A percentile compares a stretch with the other conserved stretches of the same genome.
These are phyloP conservation scores for Romanogobio albipinnatus DNA, from an alignment of 2,113 vertebrate genomes.

Conservation along the genomic window DNA sequence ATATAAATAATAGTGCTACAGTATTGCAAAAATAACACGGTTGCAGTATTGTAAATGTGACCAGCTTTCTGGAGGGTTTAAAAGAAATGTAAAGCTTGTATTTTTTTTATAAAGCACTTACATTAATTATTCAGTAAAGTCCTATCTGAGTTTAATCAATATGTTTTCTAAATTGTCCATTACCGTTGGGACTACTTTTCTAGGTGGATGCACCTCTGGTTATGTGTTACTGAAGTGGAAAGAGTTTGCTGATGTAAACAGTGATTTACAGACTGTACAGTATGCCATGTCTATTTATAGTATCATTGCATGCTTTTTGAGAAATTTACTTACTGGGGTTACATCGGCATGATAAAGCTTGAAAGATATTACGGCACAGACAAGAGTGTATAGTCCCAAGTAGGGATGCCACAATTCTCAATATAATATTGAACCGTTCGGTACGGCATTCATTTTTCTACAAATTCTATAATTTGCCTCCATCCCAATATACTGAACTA, in stretches of 20 bases:
- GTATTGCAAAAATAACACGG: no score
- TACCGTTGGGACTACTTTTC: not conserved
- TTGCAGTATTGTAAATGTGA: not conserved
- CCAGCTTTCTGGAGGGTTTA: not conserved
- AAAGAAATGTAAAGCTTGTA: not conserved
- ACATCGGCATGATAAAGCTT: not conserved
- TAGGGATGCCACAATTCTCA: no score
- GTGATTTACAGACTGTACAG: not conserved
- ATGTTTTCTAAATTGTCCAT: not conserved
- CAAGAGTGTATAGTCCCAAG: not conserved
- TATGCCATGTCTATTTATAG: not conserved
- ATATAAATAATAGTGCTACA: no score
- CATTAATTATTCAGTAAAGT: not conserved
- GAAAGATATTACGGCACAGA: not conserved
- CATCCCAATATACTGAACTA: no score
- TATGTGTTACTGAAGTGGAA: not conserved
- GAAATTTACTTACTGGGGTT: not conserved
- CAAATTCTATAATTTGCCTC: no score
- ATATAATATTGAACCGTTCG: no score
- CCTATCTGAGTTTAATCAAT: not conserved
- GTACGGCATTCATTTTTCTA: no score
- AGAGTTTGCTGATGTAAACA: not conserved
- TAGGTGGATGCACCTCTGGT: not conserved
- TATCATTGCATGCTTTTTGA: not conserved
- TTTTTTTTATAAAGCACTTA: constrained; percentile 1